Evolutionary conservation across 1,140 invertebrate species (phyloP).

Genomic region (Scaptomyza graminum): DNA sequence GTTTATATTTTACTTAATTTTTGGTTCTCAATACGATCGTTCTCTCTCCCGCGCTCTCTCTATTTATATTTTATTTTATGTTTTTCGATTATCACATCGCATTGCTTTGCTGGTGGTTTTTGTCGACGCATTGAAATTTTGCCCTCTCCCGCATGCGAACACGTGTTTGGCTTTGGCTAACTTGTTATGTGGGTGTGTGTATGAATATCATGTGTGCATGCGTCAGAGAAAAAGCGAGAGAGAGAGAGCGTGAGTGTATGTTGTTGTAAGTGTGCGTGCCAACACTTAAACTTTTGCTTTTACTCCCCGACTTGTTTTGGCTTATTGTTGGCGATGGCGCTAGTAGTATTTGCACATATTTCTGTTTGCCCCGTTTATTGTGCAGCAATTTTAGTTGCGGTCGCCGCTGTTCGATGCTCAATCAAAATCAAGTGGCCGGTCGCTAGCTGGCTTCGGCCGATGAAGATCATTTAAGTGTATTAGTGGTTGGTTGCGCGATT

Average conservation of each 20-base stretch:
- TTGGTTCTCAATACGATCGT: no score
- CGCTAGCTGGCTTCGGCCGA: neutral
- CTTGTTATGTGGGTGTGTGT: neutral
- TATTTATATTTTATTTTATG: no score
- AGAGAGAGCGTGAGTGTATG: no score
- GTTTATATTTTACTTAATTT: no score
- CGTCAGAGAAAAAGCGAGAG: neutral
- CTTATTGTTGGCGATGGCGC: conserved; percentile 3
- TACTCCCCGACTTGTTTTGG: conserved; percentile 1
- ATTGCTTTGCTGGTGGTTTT: neutral
- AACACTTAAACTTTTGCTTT: conserved; percentile 32
- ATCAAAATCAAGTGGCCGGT: conserved; percentile 16
- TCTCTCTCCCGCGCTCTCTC: no score
- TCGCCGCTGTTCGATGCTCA: conserved; percentile 18
- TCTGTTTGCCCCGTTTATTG: conserved; percentile 19
- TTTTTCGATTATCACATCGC: no score
- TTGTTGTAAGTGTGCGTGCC: neutral
- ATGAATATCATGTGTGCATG: conserved; percentile 10
- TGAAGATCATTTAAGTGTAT: conserved; percentile 28
- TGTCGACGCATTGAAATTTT: neutral
- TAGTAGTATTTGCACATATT: conserved; percentile 13
- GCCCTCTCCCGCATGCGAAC: neutral
- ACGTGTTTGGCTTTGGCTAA: conserved; percentile 9
- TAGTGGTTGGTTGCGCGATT: conserved; percentile 46
- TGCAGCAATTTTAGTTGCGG: conserved; percentile 25